Evolutionary conservation across 2,888 invertebrate species (phyloP), one percentile per base, ranked within the genome.

Genomic region (Mayetiola destructor): DNA sequence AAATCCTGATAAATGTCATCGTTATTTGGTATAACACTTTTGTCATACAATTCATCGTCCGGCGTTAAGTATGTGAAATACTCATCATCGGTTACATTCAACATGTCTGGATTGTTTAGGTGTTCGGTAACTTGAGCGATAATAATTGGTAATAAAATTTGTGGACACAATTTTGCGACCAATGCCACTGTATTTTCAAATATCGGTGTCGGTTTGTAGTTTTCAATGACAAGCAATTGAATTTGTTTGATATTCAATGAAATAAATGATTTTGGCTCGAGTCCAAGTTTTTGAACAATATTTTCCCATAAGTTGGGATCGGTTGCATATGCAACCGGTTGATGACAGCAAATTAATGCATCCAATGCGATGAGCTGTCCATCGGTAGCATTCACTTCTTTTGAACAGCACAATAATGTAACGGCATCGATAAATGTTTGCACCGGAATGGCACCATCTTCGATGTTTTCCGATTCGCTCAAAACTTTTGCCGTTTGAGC

Each of bases 11-110:
- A 72, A 55, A 68, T 67, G 37, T 70, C 66, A 48, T 69, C 69
- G 18, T 59, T 63, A 56, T 67, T 69, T 18, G 85, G 84, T 56
- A 88, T 72, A 0, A 87, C 82, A 62, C 82, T 84, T 73, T 89
- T 93, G 72, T 97, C 93, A 68, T 86, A 96, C 0, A 97, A 76
- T 66, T 90, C 88, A 2, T 90, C 93, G 58, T 90, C 88, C 0
- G 93, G 90, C 23, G 87, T 91, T 62, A 86, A 76, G 73, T 75
- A 91, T 3, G 84, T 86, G 62, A 83, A 82, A 68, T 85, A 88
- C 63, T 91, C 88, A 58, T 85, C 83, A 64, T 87, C 79, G 0
- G 87, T 83, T 23, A 94, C 80, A 60, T 78, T 77, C 56, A 82
- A 75, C 62, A 91, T 79, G 59, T 77, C 79, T 0, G 79, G 73